These are phyloP conservation scores for Drosophila varians DNA, from an alignment of 1,140 invertebrate species.

Conservation along the genomic window DNA sequence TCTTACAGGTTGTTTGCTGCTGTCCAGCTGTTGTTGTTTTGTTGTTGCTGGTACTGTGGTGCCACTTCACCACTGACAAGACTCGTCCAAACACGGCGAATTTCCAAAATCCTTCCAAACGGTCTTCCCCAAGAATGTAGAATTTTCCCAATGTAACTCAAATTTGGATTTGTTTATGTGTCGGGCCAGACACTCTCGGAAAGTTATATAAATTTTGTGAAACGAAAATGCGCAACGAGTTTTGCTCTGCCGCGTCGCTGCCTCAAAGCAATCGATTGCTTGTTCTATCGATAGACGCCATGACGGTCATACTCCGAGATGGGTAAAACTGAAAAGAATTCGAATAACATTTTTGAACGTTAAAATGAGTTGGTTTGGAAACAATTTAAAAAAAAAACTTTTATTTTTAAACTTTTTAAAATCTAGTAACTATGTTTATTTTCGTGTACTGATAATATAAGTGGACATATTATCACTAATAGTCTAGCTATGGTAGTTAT, in stretches of 20 bases:
- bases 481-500: too few relatives aligned
- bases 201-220: constrained; percentile 41
- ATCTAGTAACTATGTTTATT: too few relatives aligned
- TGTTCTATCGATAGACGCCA: background rate
- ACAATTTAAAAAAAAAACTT: background rate
- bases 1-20: constrained; percentile 65
- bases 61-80: constrained; percentile 3
- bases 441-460: too few relatives aligned
- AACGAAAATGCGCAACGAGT: constrained; percentile 14
- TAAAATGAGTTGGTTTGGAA: background rate
- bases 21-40: constrained; percentile 5
- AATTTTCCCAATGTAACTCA: background rate
- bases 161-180: constrained; percentile 31
- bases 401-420: background rate
- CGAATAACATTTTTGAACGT: background rate
- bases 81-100: constrained; percentile 17
- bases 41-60: background rate
- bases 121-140: background rate
- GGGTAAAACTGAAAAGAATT: background rate
- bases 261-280: background rate
- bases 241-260: background rate
- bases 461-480: too few relatives aligned
- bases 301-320: background rate
- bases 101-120: constrained; percentile 1
- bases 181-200: constrained; percentile 5